A percentile compares a stretch with the other conserved stretches of the same genome.
These are phyloP conservation scores for Hydrolagus colliei DNA, from an alignment of 2,797 vertebrate genomes.

Conservation along the genomic window DNA sequence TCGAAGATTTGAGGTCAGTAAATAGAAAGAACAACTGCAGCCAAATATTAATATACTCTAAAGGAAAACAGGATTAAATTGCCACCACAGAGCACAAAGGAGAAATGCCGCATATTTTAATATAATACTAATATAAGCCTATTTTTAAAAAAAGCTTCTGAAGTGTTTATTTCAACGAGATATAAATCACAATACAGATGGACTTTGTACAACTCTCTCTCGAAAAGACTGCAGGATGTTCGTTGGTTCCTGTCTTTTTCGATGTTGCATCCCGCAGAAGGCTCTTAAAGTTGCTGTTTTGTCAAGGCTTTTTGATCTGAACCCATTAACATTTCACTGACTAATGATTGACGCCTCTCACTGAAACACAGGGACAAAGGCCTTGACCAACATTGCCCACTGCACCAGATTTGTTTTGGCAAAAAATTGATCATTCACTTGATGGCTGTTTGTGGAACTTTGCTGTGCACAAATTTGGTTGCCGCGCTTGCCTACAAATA, in stretches of 20 bases:
- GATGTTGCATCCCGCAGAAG: conserved; percentile 1
- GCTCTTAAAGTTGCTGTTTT: conserved; percentile 19
- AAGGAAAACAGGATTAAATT: background rate
- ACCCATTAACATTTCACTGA: background rate
- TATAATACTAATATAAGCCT: background rate
- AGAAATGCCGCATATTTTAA: background rate
- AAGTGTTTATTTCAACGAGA: no score
- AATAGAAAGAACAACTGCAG: background rate
- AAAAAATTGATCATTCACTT: no score
- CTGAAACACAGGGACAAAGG: background rate
- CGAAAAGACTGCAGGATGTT: background rate
- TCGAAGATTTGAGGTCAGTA: background rate
- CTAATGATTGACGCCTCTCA: background rate
- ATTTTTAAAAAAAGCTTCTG: background rate
- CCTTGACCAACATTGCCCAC: no score
- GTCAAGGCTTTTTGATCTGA: background rate
- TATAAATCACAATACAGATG: background rate
- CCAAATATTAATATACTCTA: background rate
- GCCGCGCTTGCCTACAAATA: no score
- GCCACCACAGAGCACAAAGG: background rate
- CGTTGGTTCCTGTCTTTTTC: background rate
- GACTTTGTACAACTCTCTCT: no score
- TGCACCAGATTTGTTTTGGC: no score
- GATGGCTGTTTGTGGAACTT: no score
- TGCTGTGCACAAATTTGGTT: no score